A percentile compares a stretch with the other conserved stretches of the same genome.
Evolutionary conservation across 2,888 invertebrate genomes (phyloP).

Genomic region (Syrphus vitripennis): DNA sequence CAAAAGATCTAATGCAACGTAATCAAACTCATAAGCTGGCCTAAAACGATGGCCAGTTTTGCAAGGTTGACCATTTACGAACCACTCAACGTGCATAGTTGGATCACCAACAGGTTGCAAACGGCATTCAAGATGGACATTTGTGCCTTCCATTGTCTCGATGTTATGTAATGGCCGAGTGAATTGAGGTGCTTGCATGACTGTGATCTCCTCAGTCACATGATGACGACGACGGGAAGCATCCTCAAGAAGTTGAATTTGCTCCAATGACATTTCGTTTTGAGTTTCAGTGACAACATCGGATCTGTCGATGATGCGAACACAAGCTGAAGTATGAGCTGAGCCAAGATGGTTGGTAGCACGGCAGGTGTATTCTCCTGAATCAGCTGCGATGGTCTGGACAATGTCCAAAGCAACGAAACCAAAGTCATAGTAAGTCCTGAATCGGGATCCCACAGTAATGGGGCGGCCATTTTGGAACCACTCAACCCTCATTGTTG

Average conservation of each 20-base stretch:
- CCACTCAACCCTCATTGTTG: constrained; percentile 97
- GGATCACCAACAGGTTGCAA: constrained; percentile 95
- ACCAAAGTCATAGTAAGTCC: constrained; percentile 98
- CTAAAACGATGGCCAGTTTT: constrained; percentile 96
- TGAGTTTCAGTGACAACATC: constrained; percentile 94
- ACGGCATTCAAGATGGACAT: constrained; percentile 95
- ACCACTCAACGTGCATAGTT: constrained; percentile 97
- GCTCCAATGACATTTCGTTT: constrained; percentile 95
- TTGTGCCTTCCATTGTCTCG: constrained; percentile 94
- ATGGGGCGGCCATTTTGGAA: constrained; percentile 95
- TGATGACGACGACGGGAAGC: constrained; percentile 87
- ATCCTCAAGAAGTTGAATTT: constrained; percentile 95
- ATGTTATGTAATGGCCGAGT: constrained; percentile 93
- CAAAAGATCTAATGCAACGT: constrained; percentile 96
- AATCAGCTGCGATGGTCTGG: constrained; percentile 95
- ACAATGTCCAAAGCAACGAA: constrained; percentile 98
- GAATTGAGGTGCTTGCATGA: constrained; percentile 93
- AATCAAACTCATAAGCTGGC: constrained; percentile 98
- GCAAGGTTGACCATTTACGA: constrained; percentile 95
- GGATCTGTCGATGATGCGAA: constrained; percentile 91
- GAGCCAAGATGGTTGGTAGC: constrained; percentile 97
- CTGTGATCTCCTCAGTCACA: constrained; percentile 90
- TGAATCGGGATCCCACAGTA: constrained; percentile 95
- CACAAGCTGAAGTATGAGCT: constrained; percentile 94
- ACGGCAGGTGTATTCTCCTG: constrained; percentile 96